A percentile compares a stretch with the other conserved stretches of the same genome.
Evolutionary conservation across 2,888 invertebrate species (phyloP).

Genomic region (Ophion costatus): DNA sequence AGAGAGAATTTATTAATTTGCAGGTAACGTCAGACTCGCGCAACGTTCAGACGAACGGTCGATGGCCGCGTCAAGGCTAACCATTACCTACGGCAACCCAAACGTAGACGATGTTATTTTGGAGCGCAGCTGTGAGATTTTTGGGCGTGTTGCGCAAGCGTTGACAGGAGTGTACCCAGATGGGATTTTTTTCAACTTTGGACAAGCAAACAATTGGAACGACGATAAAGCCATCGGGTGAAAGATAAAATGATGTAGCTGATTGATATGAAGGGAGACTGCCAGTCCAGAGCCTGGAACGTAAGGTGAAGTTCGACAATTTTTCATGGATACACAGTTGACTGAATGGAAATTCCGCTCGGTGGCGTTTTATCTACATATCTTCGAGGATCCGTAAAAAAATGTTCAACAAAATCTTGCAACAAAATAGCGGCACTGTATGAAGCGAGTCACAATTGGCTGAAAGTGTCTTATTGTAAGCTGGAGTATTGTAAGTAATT

Average conservation of each 20-base stretch:
- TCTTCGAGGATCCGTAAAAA: not conserved
- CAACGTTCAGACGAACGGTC: constrained; percentile 45
- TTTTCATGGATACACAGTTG: not conserved
- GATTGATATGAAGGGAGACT: too few relatives aligned
- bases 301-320: not conserved
- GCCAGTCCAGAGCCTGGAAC: too few relatives aligned
- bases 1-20: constrained; percentile 53
- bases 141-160: not conserved
- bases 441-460: not conserved
- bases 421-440: too few relatives aligned
- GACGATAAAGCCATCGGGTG: not conserved
- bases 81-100: constrained; percentile 49
- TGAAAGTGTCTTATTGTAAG: too few relatives aligned
- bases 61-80: constrained; percentile 58
- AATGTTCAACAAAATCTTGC: too few relatives aligned
- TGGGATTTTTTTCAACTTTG: not conserved
- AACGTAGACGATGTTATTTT: not conserved
- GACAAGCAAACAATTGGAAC: not conserved
- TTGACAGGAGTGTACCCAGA: not conserved
- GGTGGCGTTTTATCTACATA: not conserved
- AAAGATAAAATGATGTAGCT: too few relatives aligned
- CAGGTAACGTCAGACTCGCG: constrained; percentile 38
- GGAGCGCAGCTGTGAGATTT: not conserved
- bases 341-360: not conserved
- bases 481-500: too few relatives aligned